phyloP scores from a whole-genome alignment of 2,888 invertebrate species.

The Ypsolopha sequella region DNA sequence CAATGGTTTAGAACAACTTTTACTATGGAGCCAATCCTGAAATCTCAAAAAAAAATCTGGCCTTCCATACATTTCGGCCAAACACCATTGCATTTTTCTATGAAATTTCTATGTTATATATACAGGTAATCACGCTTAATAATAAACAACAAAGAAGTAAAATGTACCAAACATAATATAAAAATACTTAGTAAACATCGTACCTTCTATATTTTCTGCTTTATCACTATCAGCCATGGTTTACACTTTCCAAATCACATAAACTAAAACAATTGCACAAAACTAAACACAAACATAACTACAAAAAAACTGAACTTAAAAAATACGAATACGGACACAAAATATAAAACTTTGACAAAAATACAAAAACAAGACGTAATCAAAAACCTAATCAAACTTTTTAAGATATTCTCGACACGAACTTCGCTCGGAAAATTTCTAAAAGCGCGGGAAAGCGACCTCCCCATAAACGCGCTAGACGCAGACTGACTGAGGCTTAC shows the following conservation, averaged over 20 bases:
- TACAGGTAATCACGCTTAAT: too few species aligned
- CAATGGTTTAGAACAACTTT: too few species aligned
- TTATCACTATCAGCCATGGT: slow-evolving; percentile 31
- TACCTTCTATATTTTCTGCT: slow-evolving; percentile 44
- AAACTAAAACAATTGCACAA: slow-evolving; percentile 12
- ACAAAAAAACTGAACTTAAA: slow-evolving; percentile 17
- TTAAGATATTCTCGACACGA: background rate
- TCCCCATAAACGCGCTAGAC: slow-evolving; percentile 15
- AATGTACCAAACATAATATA: too few species aligned
- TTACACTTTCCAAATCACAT: slow-evolving; percentile 16
- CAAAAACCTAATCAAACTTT: background rate
- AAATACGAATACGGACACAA: slow-evolving; percentile 9
- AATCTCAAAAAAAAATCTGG: too few species aligned
- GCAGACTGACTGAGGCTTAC: slow-evolving; percentile 23
- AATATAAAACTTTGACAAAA: slow-evolving; percentile 4
- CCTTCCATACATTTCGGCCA: too few species aligned
- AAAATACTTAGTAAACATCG: too few species aligned
- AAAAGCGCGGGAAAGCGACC: slow-evolving; percentile 16
- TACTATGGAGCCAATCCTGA: too few species aligned
- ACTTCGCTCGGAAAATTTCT: slow-evolving; percentile 18
- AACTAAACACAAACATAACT: slow-evolving; percentile 12
- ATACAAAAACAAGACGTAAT: slow-evolving; percentile 9
- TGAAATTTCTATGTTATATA: too few species aligned
- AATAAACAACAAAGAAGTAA: too few species aligned
- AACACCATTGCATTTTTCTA: too few species aligned